Conservation (phyloP, 2,113 vertebrate species). For the Epinephelus cyanopodus region DNA sequence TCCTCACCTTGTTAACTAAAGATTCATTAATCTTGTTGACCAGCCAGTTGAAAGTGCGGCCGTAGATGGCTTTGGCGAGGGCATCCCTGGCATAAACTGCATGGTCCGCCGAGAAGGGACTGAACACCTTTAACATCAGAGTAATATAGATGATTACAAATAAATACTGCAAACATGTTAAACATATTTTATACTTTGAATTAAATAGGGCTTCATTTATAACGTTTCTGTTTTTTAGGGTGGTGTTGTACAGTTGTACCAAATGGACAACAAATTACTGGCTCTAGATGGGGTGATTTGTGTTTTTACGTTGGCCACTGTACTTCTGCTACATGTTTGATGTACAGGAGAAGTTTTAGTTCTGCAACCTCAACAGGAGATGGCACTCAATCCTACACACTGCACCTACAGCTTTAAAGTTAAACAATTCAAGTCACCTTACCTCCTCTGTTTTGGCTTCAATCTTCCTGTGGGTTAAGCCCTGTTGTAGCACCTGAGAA, state of each 20-base stretch:
- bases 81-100: constrained; percentile 93
- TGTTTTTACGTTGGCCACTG: no score
- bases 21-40: constrained; percentile 95
- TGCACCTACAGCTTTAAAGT: background rate
- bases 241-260: no score
- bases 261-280: no score
- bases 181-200: background rate
- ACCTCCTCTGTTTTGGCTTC: constrained; percentile 94
- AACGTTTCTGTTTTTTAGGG: no score
- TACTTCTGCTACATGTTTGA: no score
- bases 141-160: background rate
- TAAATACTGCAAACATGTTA: background rate
- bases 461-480: constrained; percentile 92
- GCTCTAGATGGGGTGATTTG: no score
- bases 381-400: no score
- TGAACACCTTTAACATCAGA: constrained; percentile 87
- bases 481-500: constrained; percentile 86
- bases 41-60: constrained; percentile 94
- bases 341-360: no score
- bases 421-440: constrained; percentile 11
- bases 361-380: no score
- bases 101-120: constrained; percentile 90
- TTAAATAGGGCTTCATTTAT: no score
- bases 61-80: constrained; percentile 93
- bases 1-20: constrained; percentile 90